Evolutionary conservation across 1,140 invertebrate species (phyloP), one percentile per base, ranked within the genome.

Genomic region (Cydia splendana): DNA sequence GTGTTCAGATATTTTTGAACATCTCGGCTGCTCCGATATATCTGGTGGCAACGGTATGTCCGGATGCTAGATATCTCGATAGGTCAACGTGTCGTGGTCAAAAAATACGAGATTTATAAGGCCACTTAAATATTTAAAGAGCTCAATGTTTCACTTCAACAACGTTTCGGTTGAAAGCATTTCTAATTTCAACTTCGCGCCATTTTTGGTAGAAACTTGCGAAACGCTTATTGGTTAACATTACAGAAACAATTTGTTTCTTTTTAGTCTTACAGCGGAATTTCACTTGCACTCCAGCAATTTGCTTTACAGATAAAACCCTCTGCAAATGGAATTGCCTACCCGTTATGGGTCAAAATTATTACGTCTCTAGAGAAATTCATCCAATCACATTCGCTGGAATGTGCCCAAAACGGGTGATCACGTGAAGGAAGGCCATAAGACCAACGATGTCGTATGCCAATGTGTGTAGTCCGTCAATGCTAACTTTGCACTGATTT

Each of bases 361-460:
- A 42, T 71, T 71, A 71, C 67, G 38, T 71, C 67, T 71, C 30
- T 18, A 71, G 67, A 71, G n/a, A 38, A 28, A 34, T n/a, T n/a
- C 34, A 12, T 42, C 67, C 67, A 71, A 45, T 45, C 67, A 42
- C 10, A 71, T 13, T 18, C 67, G 67, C 79, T 82, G 78, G 75
- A 73, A 76, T 53, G 13, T 53, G 48, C 74, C 79, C 76, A 79
- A 79, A 77, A 38, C 67, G 30, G 57, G 1, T 10, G 51, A 15
- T 51, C 48, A 57, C 53, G n/a, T 57, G 2, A n/a, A 57, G 53
- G 15, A 57, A n/a, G 15, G n/a, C 53, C 4, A 18, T 53, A 57
- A 57, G 18, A 57, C 15, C 15, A 57, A 57, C 6, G 53, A 18
- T 57, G 15, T 7, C 15, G n/a, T 6, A 57, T 57, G 53, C 34